These are phyloP conservation scores for Rhyacophila evoluta DNA, from an alignment of 2,888 invertebrate species.

Conservation along the genomic window DNA sequence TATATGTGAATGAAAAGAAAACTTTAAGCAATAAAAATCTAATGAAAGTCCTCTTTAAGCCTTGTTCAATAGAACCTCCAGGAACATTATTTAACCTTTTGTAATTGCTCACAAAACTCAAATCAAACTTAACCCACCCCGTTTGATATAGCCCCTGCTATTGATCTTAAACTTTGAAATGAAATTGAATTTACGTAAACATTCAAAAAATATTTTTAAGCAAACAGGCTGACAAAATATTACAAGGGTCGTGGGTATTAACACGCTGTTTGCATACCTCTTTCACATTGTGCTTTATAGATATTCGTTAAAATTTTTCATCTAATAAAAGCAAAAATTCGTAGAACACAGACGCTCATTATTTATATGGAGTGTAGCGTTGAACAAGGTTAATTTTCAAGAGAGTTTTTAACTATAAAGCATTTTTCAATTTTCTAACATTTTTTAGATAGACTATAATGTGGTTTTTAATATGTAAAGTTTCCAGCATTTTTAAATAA, in stretches of 20 bases:
- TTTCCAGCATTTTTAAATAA: no score
- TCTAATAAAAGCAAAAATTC: background rate
- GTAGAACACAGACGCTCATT: background rate
- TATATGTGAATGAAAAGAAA: background rate
- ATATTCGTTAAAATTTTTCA: background rate
- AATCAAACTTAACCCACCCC: constrained; percentile 21
- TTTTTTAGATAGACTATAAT: no score
- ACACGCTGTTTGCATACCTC: constrained; percentile 16
- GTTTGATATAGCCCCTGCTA: constrained; percentile 11
- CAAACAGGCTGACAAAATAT: constrained; percentile 33
- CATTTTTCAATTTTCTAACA: background rate
- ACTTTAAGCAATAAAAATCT: background rate
- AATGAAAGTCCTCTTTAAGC: constrained; percentile 3
- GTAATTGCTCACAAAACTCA: constrained; percentile 22
- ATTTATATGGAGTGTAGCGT: background rate
- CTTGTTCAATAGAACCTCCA: background rate
- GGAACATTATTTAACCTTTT: constrained; percentile 18
- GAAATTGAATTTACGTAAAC: constrained; percentile 34
- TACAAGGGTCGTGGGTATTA: constrained; percentile 1
- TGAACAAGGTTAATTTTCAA: background rate
- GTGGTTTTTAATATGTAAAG: no score
- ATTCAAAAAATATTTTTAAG: constrained; percentile 29
- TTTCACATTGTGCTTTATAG: background rate
- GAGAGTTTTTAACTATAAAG: background rate
- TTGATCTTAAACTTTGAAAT: constrained; percentile 31